A percentile compares a stretch with the other conserved stretches of the same genome.
Evolutionary conservation across 2,797 vertebrate genomes (phyloP).

Genomic region (Menidia menidia): DNA sequence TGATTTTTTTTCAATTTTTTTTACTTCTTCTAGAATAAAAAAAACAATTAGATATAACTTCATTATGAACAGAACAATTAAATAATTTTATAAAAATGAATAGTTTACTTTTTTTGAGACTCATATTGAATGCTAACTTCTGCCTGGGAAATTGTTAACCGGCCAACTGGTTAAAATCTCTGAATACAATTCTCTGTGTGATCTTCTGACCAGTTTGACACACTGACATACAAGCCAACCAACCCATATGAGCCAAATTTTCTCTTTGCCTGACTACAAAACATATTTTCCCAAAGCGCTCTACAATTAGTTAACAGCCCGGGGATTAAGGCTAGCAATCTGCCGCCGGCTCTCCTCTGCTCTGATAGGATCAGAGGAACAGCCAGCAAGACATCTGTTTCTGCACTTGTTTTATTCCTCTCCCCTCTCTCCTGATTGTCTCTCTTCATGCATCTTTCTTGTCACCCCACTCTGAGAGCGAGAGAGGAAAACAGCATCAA

Average conservation of each 20-base stretch:
- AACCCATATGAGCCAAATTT: constrained; percentile 48
- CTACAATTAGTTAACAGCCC: constrained; percentile 81
- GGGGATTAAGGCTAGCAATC: constrained; percentile 81
- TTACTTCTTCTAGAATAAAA: too few relatives aligned
- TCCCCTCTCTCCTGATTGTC: constrained; percentile 34
- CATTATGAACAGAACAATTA: background rate
- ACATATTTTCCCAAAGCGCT: constrained; percentile 72
- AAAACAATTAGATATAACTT: too few relatives aligned
- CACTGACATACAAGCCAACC: constrained; percentile 41
- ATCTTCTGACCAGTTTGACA: constrained; percentile 23
- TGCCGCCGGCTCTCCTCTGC: constrained; percentile 71
- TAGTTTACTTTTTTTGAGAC: background rate
- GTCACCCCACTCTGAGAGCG: constrained; percentile 62
- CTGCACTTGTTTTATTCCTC: constrained; percentile 58
- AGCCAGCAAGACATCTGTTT: constrained; percentile 69
- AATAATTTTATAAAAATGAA: background rate
- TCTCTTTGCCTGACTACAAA: constrained; percentile 54
- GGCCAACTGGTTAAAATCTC: background rate
- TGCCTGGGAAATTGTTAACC: background rate
- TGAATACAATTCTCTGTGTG: background rate
- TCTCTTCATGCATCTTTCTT: constrained; percentile 75
- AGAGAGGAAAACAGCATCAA: constrained; percentile 78
- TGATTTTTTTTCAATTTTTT: too few relatives aligned
- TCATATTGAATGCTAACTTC: background rate
- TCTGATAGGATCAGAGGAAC: constrained; percentile 73